Evolutionary conservation across 2,888 invertebrate genomes (phyloP).

Genomic region (Pristionchus exspectatus): DNA sequence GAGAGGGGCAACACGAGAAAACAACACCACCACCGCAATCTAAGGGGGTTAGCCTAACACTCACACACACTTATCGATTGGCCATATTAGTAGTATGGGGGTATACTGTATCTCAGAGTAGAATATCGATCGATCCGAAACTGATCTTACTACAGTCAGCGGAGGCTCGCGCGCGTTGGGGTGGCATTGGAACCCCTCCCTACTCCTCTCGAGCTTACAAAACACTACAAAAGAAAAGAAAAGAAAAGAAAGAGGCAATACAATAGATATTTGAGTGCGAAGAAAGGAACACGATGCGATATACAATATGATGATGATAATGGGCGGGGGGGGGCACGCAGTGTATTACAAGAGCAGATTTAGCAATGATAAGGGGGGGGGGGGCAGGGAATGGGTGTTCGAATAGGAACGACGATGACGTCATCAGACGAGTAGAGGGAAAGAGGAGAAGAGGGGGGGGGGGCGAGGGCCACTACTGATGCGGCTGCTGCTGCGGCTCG

Average conservation of each 20-base stretch:
- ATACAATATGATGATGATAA: not conserved
- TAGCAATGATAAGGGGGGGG: not conserved
- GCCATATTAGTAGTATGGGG: slow-evolving; percentile 16
- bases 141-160: slow-evolving; percentile 7
- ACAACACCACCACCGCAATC: not conserved
- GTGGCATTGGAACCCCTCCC: not conserved
- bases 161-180: not conserved
- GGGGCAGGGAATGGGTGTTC: not conserved
- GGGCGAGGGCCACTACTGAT: not conserved
- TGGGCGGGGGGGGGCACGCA: not conserved
- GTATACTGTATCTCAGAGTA: not conserved
- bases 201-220: not conserved
- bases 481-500: not conserved
- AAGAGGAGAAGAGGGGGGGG: not conserved
- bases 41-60: not conserved
- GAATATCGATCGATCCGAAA: slow-evolving; percentile 43
- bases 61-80: not conserved
- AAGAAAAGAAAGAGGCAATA: not conserved
- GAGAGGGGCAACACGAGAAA: not conserved
- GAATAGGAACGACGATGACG: slow-evolving; percentile 21
- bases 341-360: slow-evolving; percentile 6
- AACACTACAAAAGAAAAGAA: not conserved
- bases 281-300: not conserved
- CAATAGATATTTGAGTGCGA: not conserved
- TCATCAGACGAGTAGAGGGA: not conserved